These are phyloP conservation scores for Zosterops japonicus DNA, from an alignment of 2,113 vertebrate genomes.

Conservation along the genomic window DNA sequence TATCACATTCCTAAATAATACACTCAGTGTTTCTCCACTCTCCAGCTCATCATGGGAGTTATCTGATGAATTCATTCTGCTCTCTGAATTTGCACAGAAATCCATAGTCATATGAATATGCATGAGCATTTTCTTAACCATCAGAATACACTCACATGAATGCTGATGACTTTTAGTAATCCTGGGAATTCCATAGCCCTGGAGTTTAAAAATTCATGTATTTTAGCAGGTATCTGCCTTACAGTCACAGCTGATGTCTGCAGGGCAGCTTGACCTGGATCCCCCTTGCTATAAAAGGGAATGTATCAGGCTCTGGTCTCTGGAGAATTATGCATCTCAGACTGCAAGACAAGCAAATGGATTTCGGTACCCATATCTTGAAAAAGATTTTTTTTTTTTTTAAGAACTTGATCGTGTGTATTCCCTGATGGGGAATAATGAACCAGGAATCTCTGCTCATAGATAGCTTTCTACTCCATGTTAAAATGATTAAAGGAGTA, in stretches of 20 bases:
- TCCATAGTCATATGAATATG: not conserved
- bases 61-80: not conserved
- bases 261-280: slow-evolving; percentile 16
- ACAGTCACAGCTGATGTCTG: not conserved
- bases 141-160: not conserved
- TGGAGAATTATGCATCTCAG: not conserved
- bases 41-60: not conserved
- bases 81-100: not conserved
- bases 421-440: not conserved
- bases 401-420: not conserved
- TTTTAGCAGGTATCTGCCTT: not conserved
- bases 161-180: not conserved
- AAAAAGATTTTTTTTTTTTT: not conserved
- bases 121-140: not conserved
- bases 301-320: not conserved
- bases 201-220: slow-evolving; percentile 6
- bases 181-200: not conserved
- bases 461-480: not conserved
- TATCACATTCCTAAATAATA: not conserved
- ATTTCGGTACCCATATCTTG: not conserved
- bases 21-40: not conserved
- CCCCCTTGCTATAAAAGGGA: not conserved
- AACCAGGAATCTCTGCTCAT: not conserved
- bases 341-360: not conserved
- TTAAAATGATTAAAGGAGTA: not conserved